Conservation (phyloP, 2,113 vertebrate species). For the Cyrtonyx montezumae region DNA sequence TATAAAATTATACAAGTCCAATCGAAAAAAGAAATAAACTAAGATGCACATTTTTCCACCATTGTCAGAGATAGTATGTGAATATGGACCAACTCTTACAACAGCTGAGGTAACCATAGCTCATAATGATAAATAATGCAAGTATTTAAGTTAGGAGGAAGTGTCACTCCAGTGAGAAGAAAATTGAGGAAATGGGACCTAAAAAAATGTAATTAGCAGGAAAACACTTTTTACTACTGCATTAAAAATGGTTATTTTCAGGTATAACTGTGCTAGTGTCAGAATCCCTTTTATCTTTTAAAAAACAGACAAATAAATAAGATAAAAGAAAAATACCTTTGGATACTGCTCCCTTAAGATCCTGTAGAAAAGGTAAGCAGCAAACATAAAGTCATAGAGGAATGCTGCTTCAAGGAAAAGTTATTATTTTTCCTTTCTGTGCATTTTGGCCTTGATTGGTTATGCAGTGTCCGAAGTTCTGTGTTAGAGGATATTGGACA, state of each 20-base stretch:
- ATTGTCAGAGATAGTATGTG: neutral
- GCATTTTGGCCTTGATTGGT: neutral
- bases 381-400: neutral
- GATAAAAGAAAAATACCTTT: neutral
- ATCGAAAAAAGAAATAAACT: neutral
- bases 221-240: neutral
- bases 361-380: neutral
- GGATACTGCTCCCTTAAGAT: neutral
- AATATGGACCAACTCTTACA: neutral
- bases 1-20: neutral
- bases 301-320: neutral
- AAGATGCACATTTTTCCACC: fast-evolving
- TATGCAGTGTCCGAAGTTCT: constrained; percentile 8
- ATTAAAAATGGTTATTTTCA: neutral
- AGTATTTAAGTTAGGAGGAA: neutral
- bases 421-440: constrained; percentile 14
- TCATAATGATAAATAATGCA: neutral
- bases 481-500: constrained; percentile 15
- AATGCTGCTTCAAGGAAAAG: neutral
- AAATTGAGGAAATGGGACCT: fast-evolving
- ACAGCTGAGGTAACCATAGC: neutral
- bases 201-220: neutral
- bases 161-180: neutral
- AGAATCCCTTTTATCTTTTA: fast-evolving
- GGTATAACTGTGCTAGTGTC: neutral